Base-by-base conservation (phyloP, 1,140 invertebrate genomes). In the Lordiphosa mommai region DNA sequence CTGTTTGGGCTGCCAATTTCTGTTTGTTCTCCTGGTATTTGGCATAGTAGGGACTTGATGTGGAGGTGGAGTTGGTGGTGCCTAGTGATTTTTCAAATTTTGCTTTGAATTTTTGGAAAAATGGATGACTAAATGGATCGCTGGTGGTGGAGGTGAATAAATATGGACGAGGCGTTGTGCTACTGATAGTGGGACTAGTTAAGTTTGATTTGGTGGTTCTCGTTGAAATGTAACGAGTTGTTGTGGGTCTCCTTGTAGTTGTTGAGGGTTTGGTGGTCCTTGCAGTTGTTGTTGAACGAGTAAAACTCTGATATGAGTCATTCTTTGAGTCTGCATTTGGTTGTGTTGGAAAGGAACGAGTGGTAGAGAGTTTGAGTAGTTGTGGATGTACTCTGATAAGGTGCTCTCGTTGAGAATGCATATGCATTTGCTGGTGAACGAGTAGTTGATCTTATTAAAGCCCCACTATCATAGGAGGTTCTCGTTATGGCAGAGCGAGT, bases 41-140 rank as follows among this genome's bases (percentile, higher is more conserved):
- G 2, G 51, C 51, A 49, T 77, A 84, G 30, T 77, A 77, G 2
- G 72, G 59, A 51, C 77, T 76, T 1, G n/a, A 13, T 9, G 12
- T 14, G 16, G 27, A 14, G 9, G 30, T 30, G 12, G n/a, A 1
- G 3, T 4, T 7, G 20, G 32, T 4, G 2, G 23, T 44, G 7
- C 1, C 27, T 27, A 17, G 12, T 13, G 40, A 17, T 33, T 52
- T 57, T 3, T 37, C 44, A 41, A 84, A 82, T 8, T n/a, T 44
- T 0, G 48, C 49, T 29, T 77, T 82, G 17, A 59, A 82, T 43
- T 84, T 84, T 1, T 58, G 67, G 37, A 82, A 82, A 49, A 82
- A 82, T 12, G 77, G 77, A 61, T 82, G 77, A 32, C 48, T 43
- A n/a, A 82, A 82, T 8, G 77, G 77, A 59, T 64, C 44, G 14